Evolutionary conservation across 2,888 invertebrate genomes (phyloP).

Genomic region (Amphimallon solstitiale): DNA sequence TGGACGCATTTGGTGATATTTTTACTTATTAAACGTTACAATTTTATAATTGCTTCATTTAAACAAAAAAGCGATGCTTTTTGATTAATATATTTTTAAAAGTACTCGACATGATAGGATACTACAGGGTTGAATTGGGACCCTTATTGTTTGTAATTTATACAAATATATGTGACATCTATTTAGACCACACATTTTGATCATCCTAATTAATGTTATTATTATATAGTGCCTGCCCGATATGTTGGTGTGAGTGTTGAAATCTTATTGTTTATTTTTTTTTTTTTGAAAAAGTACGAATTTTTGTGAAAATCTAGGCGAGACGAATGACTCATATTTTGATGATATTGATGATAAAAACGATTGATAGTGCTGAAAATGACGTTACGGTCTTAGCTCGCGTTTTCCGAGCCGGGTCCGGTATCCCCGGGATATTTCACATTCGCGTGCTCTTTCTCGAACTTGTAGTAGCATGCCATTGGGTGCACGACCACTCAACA

Average conservation of each 20-base stretch:
- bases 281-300: no score
- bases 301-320: neutral
- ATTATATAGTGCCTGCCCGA: constrained; percentile 28
- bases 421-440: constrained; percentile 46
- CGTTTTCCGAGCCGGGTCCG: constrained; percentile 57
- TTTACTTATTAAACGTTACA: no score
- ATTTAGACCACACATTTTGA: constrained; percentile 20
- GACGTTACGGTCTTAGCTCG: constrained; percentile 44
- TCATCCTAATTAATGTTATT: constrained; percentile 14
- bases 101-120: neutral
- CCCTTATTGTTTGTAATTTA: no score
- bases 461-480: constrained; percentile 46
- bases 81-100: neutral
- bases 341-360: neutral
- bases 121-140: no score
- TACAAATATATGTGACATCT: neutral
- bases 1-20: no score
- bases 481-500: constrained; percentile 43
- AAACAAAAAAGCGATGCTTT: no score
- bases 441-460: constrained; percentile 41
- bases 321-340: neutral
- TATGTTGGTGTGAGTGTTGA: constrained; percentile 31
- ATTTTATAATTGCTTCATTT: no score
- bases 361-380: constrained; percentile 6
- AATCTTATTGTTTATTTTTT: no score